A percentile compares a stretch with the other conserved stretches of the same genome.
phyloP scores from a whole-genome alignment of 2,113 vertebrate genomes.

The Chrysochloris asiatica region DNA sequence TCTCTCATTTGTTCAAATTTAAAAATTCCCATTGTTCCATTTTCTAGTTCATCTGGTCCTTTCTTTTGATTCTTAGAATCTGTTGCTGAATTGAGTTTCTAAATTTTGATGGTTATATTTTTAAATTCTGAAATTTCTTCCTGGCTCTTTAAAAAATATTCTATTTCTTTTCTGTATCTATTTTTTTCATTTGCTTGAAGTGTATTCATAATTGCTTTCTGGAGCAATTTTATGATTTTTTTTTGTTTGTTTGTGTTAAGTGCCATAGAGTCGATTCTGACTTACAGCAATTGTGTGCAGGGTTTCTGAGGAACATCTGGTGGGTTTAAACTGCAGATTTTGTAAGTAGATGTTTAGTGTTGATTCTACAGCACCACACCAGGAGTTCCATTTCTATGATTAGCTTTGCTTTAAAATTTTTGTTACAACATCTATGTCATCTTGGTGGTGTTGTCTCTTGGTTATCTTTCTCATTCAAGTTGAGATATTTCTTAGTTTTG shows the following conservation, averaged over 20 bases:
- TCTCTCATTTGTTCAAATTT: neutral
- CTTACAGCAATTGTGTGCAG: no score
- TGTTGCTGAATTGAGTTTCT: neutral
- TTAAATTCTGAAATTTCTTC: neutral
- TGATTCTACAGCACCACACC: no score
- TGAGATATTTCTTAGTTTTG: no score
- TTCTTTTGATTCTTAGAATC: neutral
- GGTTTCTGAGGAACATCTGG: no score
- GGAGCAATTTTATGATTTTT: slow-evolving; percentile 16
- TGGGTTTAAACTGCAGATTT: no score
- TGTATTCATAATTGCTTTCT: neutral
- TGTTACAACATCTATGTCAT: no score
- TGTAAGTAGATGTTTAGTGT: no score
- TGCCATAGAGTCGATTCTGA: neutral
- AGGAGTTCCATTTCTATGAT: no score
- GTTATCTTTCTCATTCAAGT: no score
- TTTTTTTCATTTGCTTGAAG: neutral
- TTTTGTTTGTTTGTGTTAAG: slow-evolving; percentile 31
- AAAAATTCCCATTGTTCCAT: neutral
- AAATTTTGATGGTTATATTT: neutral
- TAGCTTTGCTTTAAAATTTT: no score
- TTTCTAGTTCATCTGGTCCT: neutral
- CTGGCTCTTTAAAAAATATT: neutral
- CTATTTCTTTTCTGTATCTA: neutral
- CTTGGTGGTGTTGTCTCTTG: no score